Percentiles rank a stretch among this genome's conserved stretches.
Evolutionary conservation across 2,797 vertebrate species (phyloP).

Genomic region (Sebastes itinus): DNA sequence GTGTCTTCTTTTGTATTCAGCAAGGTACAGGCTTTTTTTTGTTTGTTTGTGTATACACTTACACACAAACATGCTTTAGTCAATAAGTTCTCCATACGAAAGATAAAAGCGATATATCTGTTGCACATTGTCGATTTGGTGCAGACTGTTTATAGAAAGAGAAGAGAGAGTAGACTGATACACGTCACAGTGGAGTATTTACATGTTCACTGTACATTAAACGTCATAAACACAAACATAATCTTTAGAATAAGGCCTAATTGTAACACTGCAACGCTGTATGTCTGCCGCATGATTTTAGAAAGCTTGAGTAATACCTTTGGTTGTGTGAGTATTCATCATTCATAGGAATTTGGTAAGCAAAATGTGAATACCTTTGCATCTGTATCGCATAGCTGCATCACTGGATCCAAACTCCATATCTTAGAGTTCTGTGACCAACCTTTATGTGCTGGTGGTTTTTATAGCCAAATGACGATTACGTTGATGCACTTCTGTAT

Average conservation of each 20-base stretch:
- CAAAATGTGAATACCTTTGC: slow-evolving; percentile 55
- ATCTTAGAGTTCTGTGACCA: slow-evolving; percentile 24
- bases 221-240: slow-evolving; percentile 1
- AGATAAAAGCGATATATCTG: slow-evolving; percentile 2
- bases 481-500: slow-evolving; percentile 34
- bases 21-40: slow-evolving; percentile 11
- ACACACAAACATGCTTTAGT: not conserved
- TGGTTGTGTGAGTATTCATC: slow-evolving; percentile 19
- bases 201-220: slow-evolving; percentile 23
- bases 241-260: slow-evolving; percentile 20
- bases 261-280: slow-evolving; percentile 21
- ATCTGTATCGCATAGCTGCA: slow-evolving; percentile 43
- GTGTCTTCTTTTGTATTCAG: slow-evolving; percentile 33
- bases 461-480: slow-evolving; percentile 44
- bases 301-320: slow-evolving; percentile 14
- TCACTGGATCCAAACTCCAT: slow-evolving; percentile 62
- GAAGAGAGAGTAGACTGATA: not conserved
- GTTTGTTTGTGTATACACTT: not conserved
- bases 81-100: not conserved
- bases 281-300: slow-evolving; percentile 50
- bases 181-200: not conserved
- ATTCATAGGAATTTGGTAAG: slow-evolving; percentile 27
- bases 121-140: not conserved
- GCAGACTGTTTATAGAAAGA: not conserved
- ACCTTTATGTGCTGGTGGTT: slow-evolving; percentile 32